A percentile compares a stretch with the other conserved stretches of the same genome.
Conservation (phyloP, 2,113 vertebrate species). For the Ranitomeya imitator region DNA sequence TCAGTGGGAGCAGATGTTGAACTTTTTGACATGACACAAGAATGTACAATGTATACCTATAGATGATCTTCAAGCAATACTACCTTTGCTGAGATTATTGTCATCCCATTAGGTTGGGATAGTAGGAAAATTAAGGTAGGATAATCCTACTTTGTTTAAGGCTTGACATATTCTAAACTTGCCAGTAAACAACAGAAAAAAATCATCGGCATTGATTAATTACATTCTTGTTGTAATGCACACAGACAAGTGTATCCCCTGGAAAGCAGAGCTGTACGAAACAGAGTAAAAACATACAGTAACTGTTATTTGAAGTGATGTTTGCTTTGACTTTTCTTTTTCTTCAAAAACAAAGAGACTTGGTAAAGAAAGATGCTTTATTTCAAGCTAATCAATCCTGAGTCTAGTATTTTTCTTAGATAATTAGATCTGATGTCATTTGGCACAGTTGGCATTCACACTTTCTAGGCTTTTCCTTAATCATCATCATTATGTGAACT, state of each 20-base stretch:
- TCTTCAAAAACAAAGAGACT: background rate
- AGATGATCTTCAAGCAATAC: background rate
- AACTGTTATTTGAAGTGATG: constrained; percentile 1
- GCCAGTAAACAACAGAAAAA: constrained; percentile 17
- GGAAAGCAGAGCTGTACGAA: background rate
- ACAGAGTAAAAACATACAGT: background rate
- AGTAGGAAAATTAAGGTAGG: constrained; percentile 1
- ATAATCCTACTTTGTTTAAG: constrained; percentile 14
- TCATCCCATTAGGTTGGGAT: background rate
- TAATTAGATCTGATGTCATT: constrained; percentile 43
- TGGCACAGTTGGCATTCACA: constrained; percentile 16
- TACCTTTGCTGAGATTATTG: constrained; percentile 14
- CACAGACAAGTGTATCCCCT: background rate
- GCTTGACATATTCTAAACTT: background rate
- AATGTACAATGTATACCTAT: background rate
- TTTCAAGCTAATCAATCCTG: constrained; percentile 24
- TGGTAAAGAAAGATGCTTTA: constrained; percentile 18
- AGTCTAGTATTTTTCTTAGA: constrained; percentile 21
- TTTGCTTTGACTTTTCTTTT: constrained; percentile 32
- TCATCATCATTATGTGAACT: constrained; percentile 8
- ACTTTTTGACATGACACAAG: background rate
- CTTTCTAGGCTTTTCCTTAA: constrained; percentile 20
- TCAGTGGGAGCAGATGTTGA: background rate
- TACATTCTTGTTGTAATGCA: background rate
- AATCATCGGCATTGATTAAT: background rate